A percentile compares a stretch with the other conserved stretches of the same genome.
Evolutionary conservation across 2,888 invertebrate genomes (phyloP).

Genomic region (Agrochola lychnidis): DNA sequence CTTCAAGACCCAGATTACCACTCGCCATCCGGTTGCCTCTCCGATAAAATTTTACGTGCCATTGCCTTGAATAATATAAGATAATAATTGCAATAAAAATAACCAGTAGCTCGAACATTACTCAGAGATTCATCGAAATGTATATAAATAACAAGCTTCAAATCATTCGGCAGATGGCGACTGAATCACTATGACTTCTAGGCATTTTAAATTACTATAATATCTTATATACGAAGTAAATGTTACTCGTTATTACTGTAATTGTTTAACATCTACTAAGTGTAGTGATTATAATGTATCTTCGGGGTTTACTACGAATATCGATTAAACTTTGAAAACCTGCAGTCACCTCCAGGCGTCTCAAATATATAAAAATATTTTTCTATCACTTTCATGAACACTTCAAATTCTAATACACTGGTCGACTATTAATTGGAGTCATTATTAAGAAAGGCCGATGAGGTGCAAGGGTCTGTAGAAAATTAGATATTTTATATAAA

Average conservation of each 20-base stretch:
- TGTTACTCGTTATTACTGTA: constrained; percentile 49
- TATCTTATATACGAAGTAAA: constrained; percentile 44
- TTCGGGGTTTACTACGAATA: constrained; percentile 70
- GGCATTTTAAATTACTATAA: constrained; percentile 37
- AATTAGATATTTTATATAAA: constrained; percentile 60
- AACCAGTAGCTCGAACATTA: constrained; percentile 38
- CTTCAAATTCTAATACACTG: constrained; percentile 86
- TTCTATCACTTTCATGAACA: constrained; percentile 89
- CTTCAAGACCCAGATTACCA: too few relatives aligned
- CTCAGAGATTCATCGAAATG: constrained; percentile 66
- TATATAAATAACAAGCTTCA: constrained; percentile 49
- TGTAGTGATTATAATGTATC: constrained; percentile 63
- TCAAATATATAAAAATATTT: constrained; percentile 89
- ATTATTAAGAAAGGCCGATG: constrained; percentile 69
- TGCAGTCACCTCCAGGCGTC: constrained; percentile 77
- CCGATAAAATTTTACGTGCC: too few relatives aligned
- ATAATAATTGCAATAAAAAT: constrained; percentile 54
- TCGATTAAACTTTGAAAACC: constrained; percentile 79
- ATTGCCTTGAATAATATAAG: constrained; percentile 5
- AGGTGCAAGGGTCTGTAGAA: constrained; percentile 68
- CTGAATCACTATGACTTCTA: constrained; percentile 53
- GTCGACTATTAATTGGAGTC: constrained; percentile 83
- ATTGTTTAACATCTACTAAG: constrained; percentile 60
- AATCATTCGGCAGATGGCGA: constrained; percentile 51
- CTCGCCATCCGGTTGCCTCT: too few relatives aligned